Evolutionary conservation across 2,797 vertebrate species (phyloP), one percentile per base, ranked within the genome.

Genomic region (Erethizon dorsatum): DNA sequence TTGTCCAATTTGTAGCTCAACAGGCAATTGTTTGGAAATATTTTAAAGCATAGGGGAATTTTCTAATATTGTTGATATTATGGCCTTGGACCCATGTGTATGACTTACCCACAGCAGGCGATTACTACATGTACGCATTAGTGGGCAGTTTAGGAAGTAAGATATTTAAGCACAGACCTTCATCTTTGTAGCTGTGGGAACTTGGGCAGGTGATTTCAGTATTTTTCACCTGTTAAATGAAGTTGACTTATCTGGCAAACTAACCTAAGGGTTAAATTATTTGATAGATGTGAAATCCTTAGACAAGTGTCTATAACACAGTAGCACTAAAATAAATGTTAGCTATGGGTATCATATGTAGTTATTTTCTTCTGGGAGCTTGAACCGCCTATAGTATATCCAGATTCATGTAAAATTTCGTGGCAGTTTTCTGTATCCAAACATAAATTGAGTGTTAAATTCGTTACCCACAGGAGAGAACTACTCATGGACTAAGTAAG

Each of bases 211-310:
- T 86, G 90, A 56, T 2, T 59, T 67, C 31, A 50, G 1, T 52
- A 33, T 47, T 91, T 24, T 59, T 94, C 1, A 50, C 87, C 22
- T 52, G 31, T 59, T 71, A 59, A 80, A 65, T 83, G 14, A 8
- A 63, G 18, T 59, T 71, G 6, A 69, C 10, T 3, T 79, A 73
- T 41, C 33, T 69, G 82, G 83, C 0, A 89, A 18, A 47, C 2
- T 41, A 61, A 91, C 54, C 6, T 85, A 88, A 94, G 6, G 20
- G 14, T 83, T 89, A 90, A 84, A 88, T 75, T 45, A 67, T 83
- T 79, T 90, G 31, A n/a, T 71, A 92, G 20, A 10, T 54, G 24
- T 52, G 56, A 80, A 56, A 82, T 57, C 24, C 8, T 86, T 73
- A 71, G 18, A 69, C 6, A 3, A 85, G 10, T 88, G 5, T 11